Evolutionary conservation across 2,797 vertebrate species (phyloP).

Genomic region (Pseudomugil tenellus): DNA sequence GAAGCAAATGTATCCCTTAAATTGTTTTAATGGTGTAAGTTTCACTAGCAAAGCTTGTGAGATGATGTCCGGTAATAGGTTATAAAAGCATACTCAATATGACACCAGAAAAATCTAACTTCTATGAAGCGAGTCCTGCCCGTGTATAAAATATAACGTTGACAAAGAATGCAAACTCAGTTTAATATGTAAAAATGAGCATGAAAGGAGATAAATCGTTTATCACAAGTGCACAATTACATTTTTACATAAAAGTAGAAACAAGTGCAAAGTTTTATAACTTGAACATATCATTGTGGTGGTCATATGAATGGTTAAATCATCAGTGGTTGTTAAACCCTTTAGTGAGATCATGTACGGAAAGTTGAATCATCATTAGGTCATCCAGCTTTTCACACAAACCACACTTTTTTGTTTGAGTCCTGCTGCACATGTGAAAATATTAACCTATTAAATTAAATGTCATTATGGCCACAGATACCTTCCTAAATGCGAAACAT

Average conservation of each 20-base stretch:
- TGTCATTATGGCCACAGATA: background rate
- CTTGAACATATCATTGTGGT: background rate
- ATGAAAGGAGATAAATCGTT: background rate
- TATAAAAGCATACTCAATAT: conserved; percentile 4
- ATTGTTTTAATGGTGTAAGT: conserved; percentile 3
- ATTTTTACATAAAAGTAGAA: background rate
- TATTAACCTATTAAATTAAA: background rate
- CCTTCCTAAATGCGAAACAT: background rate
- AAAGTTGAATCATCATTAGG: conserved; percentile 29
- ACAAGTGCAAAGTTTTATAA: background rate
- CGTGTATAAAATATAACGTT: background rate
- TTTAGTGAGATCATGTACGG: conserved; percentile 33
- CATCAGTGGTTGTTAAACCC: background rate
- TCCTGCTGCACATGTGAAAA: background rate
- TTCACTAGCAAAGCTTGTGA: conserved; percentile 4
- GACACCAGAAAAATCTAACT: background rate
- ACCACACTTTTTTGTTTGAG: background rate
- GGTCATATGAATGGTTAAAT: background rate
- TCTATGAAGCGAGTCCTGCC: background rate
- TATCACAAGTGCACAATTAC: background rate
- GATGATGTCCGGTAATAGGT: background rate
- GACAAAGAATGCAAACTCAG: background rate
- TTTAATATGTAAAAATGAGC: background rate
- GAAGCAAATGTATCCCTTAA: background rate
- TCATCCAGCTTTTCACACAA: conserved; percentile 16